Base-by-base conservation (phyloP, 2,888 invertebrate species). In the Stictocephala bisonia region DNA sequence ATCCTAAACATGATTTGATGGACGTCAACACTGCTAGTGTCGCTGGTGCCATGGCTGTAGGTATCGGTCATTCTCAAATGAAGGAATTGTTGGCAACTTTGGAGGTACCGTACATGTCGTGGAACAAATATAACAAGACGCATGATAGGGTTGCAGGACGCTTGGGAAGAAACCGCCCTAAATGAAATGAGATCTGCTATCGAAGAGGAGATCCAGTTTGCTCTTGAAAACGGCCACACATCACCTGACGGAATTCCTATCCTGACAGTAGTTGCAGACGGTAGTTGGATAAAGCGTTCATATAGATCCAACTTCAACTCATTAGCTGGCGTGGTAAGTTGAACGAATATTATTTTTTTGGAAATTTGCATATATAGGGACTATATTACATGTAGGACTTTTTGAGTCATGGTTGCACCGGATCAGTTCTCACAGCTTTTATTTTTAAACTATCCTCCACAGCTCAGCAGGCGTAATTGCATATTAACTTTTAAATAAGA, bases 261-360 rank as follows among this genome's bases (percentile, higher is more conserved):
- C 24, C 78, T 80, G 24, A 77, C 79, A 15, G 80, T 81, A 20
- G 75, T 81, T 50, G 79, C 76, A 44, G 79, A 80, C 71, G 80
- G 80, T 22, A 79, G 78, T 20, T 81, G 79, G 80, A 71, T 71
- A 13, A 80, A 80, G 73, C 58, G 80, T 15, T 80, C 79, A 1
- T 79, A 80, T 44, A 50, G 71, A 20, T 66, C 73, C 15, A 76
- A 77, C 44, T 77, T 73, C 60, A 75, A 74, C 24, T 41, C 76
- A 4, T 35, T 74, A 20, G 76, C 77, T 27, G 75, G 75, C 35
- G 71, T 68, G 35, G 76, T 74, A 72, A 67, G 69, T 69, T 22
- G n/a, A n/a, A n/a, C n/a, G n/a, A n/a, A n/a, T n/a, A n/a, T n/a
- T n/a, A n/a, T n/a, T n/a, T n/a, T n/a, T n/a, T n/a, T n/a, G n/a